Conservation (phyloP, 2,888 invertebrate species). For the Drosophila siamana region DNA sequence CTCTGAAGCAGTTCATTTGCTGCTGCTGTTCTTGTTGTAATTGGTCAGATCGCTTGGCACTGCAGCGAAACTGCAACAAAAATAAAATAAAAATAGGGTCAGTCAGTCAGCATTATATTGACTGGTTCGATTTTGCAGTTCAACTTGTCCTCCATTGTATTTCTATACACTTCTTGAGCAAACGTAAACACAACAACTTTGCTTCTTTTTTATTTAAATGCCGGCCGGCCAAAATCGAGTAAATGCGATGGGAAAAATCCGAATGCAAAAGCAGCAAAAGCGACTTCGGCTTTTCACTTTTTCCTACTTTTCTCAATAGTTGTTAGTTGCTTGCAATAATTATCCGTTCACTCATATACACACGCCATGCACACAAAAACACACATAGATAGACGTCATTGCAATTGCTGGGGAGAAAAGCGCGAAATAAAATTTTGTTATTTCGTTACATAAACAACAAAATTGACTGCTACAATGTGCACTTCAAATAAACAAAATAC, state of each 20-base stretch:
- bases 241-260: not conserved
- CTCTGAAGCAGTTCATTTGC: too few relatives aligned
- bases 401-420: not conserved
- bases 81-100: too few relatives aligned
- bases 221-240: not conserved
- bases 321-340: conserved; percentile 3
- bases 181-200: not conserved
- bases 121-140: too few relatives aligned
- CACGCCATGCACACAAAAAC: not conserved
- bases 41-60: not conserved
- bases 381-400: not conserved
- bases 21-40: not conserved
- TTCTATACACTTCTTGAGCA: not conserved
- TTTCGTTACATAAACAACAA: conserved; percentile 56
- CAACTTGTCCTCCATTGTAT: too few relatives aligned
- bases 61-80: not conserved
- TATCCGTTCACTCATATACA: not conserved
- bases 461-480: conserved; percentile 15
- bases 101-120: too few relatives aligned
- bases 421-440: conserved; percentile 29
- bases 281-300: not conserved
- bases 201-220: not conserved
- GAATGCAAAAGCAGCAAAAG: too few relatives aligned
- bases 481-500: conserved; percentile 57
- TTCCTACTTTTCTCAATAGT: not conserved